Evolutionary conservation across 2,797 vertebrate species (phyloP), one percentile per base, ranked within the genome.

Genomic region (Phyllotis vaccarum): DNA sequence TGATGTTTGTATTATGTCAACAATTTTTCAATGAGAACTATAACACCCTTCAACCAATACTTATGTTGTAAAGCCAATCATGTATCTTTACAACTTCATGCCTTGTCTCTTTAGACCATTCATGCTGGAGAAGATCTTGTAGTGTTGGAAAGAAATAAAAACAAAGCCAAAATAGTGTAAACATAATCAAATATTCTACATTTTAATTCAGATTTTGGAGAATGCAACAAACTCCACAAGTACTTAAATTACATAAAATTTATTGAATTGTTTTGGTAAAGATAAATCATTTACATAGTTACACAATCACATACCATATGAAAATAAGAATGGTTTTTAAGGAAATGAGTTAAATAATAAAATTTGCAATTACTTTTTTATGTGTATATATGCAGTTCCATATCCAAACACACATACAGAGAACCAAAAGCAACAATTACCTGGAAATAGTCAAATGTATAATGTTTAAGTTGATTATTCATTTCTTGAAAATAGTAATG

Each of bases 11-110:
- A 74, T 95, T 93, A 52, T 54, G 19, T 75, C 94, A 40, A 64
- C 31, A 68, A 2, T 91, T 96, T 95, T 96, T 89, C 94, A 87
- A 60, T 46, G 31, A 85, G 60, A 91, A 37, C 22, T 68, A 24
- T 82, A 94, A 78, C 16, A 86, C 83, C 16, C 56, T 89, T 13
- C 4, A 54, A 78, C 62, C 75, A 46, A 85, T 78, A 75, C 29
- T 97, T 43, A 86, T 56, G 2, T 92, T 91, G 78, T 87, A 54
- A 83, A 68, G 14, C 49, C 49, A 95, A 40, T 6, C 52, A 62
- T 2, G 0, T 64, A 31, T 76, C 46, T 91, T 94, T 16, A 66
- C 46, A 89, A 43, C 10, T 82, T 3, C n/a, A 89, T 56, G 56
- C 43, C 72, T 64, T 3, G 10, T 68, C 16, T 74, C 92, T 91